Evolutionary conservation across 2,113 vertebrate species (phyloP).

Genomic region (Corythoichthys intestinalis): DNA sequence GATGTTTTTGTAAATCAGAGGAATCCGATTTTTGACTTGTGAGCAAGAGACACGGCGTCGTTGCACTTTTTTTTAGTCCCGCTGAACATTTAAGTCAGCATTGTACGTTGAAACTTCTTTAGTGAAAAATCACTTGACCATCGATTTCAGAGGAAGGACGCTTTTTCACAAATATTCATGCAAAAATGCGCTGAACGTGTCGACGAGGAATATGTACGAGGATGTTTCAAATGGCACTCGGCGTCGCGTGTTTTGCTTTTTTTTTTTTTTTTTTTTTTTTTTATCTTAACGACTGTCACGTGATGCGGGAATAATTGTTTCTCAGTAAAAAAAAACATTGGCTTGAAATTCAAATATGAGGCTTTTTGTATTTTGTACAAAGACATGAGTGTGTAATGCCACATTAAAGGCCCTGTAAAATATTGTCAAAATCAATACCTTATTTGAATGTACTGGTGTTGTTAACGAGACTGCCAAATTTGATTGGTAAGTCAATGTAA

Average conservation of each 20-base stretch:
- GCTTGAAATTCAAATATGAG: background rate
- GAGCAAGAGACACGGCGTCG: background rate
- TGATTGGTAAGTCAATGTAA: no score
- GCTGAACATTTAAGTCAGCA: background rate
- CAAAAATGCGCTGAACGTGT: no score
- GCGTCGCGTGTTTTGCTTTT: background rate
- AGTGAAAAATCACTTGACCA: background rate
- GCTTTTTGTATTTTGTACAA: no score
- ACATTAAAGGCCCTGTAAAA: no score
- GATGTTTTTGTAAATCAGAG: background rate
- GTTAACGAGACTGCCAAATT: no score
- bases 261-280: background rate
- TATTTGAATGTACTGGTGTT: no score
- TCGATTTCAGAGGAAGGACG: no score
- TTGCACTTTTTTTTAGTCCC: background rate
- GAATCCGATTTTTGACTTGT: background rate
- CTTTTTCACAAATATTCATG: no score
- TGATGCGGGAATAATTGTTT: background rate
- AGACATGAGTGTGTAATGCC: no score
- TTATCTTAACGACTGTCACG: background rate
- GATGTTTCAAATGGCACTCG: background rate
- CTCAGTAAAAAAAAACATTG: background rate
- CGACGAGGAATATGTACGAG: background rate
- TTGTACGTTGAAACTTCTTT: background rate
- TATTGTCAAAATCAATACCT: no score